phyloP scores from a whole-genome alignment of 2,797 vertebrate species.

The Limnodromus scolopaceus region DNA sequence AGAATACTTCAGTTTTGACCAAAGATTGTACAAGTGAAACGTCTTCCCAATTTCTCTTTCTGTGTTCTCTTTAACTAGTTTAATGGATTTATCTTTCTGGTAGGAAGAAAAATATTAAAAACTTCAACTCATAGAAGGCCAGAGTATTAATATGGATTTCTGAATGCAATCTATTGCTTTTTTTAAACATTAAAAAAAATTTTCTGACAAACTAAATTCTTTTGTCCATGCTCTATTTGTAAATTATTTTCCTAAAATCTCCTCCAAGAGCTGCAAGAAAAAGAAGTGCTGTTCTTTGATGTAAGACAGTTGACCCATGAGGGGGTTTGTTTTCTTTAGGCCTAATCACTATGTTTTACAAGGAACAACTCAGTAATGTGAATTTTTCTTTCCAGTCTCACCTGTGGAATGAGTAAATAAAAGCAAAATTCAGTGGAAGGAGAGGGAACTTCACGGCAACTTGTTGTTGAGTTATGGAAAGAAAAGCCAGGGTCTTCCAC shows the following conservation, averaged over 20 bases:
- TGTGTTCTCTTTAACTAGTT: not conserved
- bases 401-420: not conserved
- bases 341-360: not conserved
- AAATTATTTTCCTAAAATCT: not conserved
- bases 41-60: not conserved
- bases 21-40: not conserved
- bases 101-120: not conserved
- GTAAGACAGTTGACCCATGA: not conserved
- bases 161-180: not conserved
- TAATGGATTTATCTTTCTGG: not conserved
- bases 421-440: not conserved
- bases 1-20: not conserved
- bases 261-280: not conserved
- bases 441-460: not conserved
- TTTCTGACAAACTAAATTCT: not conserved
- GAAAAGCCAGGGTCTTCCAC: not conserved
- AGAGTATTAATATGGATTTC: not conserved
- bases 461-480: rapidly evolving
- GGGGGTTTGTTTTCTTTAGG: not conserved
- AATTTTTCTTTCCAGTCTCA: not conserved
- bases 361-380: not conserved
- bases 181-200: not conserved
- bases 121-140: rapidly evolving
- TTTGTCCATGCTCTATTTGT: not conserved
- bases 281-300: not conserved